Evolutionary conservation across 2,113 vertebrate genomes (phyloP).

Genomic region (Antechinus stuartii): DNA sequence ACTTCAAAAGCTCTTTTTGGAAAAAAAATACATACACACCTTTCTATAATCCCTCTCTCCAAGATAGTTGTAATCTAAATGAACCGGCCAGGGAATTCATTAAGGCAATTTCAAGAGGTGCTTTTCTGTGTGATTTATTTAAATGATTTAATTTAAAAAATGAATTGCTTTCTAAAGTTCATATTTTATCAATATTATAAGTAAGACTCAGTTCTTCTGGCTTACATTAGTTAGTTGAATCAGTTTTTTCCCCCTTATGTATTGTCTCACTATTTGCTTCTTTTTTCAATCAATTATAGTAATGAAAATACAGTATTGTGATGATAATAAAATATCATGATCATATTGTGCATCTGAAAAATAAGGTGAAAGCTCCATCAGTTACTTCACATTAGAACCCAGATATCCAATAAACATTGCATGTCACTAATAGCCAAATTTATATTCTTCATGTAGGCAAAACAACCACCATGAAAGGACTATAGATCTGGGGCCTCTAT

Average conservation of each 20-base stretch:
- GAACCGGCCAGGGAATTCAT: conserved; percentile 1
- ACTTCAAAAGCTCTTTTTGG: conserved; percentile 35
- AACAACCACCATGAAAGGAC: conserved; percentile 49
- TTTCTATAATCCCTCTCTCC: conserved; percentile 43
- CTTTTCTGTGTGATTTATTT: conserved; percentile 12
- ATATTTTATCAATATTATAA: conserved; percentile 14
- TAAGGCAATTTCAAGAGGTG: conserved; percentile 48
- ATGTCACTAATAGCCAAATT: conserved; percentile 8
- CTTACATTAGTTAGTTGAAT: conserved; percentile 33
- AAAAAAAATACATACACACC: conserved; percentile 8
- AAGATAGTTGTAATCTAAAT: conserved; percentile 45
- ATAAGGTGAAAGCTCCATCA: neutral
- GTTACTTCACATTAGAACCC: neutral
- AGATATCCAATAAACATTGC: conserved; percentile 50
- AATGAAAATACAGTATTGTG: neutral
- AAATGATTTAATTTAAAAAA: conserved; percentile 34
- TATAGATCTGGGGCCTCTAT: neutral
- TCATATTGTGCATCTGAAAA: neutral
- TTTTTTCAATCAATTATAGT: neutral
- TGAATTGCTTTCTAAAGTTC: conserved; percentile 39
- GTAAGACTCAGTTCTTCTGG: conserved; percentile 31
- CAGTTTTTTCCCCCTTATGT: conserved; percentile 19
- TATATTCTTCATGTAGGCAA: conserved; percentile 26
- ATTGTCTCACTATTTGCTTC: conserved; percentile 8
- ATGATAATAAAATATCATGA: conserved; percentile 34